Base-by-base conservation (phyloP, 2,888 invertebrate species). In the Lochmaea crataegi region DNA sequence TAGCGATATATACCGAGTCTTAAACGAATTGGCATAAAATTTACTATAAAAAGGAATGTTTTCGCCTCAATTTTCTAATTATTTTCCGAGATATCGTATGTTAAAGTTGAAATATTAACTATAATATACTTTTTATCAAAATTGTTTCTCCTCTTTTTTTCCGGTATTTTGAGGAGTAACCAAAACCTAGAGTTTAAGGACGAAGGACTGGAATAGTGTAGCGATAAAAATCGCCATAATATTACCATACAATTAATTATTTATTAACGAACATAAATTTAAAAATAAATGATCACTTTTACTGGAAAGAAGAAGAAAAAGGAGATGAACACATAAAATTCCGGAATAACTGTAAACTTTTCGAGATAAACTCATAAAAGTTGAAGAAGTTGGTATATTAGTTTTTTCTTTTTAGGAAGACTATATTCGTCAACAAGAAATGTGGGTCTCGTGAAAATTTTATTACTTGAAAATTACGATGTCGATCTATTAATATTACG, bases 351-450 rank as follows among this genome's bases (percentile, higher is more conserved):
- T 22, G n/a, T 51, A 22, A 45, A 60, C 26, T 60, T 68, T 41
- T 68, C 58, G 57, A 58, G 68, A 60, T 60, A 61, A 69, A 63
- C 63, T 53, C 68, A 22, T 69, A 69, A 69, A 69, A 69, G 16
- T 18, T 51, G 41, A 69, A 41, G n/a, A 53, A 63, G 38, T 69
- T 41, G 51, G 60, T 58, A 38, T 68, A 61, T 61, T 51, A 61
- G 61, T 68, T 68, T 68, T 68, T 58, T 56, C 57, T 51, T 56
- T 18, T 10, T n/a, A n/a, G n/a, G 3, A 56, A 56, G 58, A 58
- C 58, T 26, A 57, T 58, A 58, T 58, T 58, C 58, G 32, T 38
- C 58, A 58, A 14, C 14, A 58, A 32, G 58, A 32, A 58, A 26
- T 32, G 38, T 26, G 1, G 32, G 12, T 5, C 12, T 58, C 26